phyloP scores from a whole-genome alignment of 2,113 vertebrate species.

The Dasyprocta punctata region DNA sequence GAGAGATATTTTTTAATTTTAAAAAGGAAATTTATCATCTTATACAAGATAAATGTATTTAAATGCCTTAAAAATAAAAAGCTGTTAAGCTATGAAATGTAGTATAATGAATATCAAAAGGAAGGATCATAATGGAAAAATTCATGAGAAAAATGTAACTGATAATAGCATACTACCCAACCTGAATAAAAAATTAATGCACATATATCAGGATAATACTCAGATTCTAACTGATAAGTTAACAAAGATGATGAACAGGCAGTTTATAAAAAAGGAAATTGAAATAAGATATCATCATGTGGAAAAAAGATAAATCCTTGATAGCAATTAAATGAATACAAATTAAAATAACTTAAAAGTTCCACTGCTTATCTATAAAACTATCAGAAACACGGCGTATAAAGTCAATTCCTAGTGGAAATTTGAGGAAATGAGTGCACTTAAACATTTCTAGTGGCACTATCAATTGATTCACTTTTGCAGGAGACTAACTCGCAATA shows the following conservation, averaged over 20 bases:
- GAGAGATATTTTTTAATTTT: conserved; percentile 47
- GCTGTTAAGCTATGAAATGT: conserved; percentile 60
- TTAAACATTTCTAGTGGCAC: neutral
- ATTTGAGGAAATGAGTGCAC: conserved; percentile 1
- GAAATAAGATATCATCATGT: conserved; percentile 55
- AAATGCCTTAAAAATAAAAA: conserved; percentile 69
- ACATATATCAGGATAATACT: conserved; percentile 51
- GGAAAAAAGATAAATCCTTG: conserved; percentile 37
- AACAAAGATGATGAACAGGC: conserved; percentile 58
- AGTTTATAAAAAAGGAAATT: conserved; percentile 53
- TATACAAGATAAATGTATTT: conserved; percentile 61
- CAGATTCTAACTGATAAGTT: conserved; percentile 59
- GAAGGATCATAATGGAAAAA: conserved; percentile 66
- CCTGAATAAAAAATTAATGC: conserved; percentile 65
- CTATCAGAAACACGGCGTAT: conserved; percentile 22
- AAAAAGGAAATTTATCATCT: conserved; percentile 52
- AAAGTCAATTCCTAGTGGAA: neutral
- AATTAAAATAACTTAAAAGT: conserved; percentile 51
- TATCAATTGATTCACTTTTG: conserved; percentile 51
- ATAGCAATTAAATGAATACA: conserved; percentile 60
- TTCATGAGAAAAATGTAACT: conserved; percentile 73
- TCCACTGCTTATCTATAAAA: conserved; percentile 38
- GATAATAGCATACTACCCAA: conserved; percentile 45
- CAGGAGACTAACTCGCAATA: conserved; percentile 6
- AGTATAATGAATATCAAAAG: conserved; percentile 68